Base-by-base conservation (phyloP, 1,140 invertebrate genomes). In the Drosophila repletoides region DNA sequence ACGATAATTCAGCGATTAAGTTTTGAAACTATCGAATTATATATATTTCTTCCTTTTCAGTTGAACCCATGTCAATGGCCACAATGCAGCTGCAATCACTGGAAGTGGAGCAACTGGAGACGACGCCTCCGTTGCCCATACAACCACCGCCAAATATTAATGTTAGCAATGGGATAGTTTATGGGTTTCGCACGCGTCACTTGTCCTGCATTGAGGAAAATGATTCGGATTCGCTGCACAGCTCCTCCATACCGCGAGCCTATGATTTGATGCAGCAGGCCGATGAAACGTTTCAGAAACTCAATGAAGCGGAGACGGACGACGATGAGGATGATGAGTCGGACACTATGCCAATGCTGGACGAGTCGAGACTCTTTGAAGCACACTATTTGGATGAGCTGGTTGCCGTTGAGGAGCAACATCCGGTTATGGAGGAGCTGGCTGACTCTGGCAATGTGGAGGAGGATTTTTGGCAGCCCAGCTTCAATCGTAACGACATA, bases 181-280 rank as follows among this genome's bases (percentile, higher is more conserved):
- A 89, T 53, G 88, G 88, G 4, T 89, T 90, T 59, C 87, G 89
- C 14, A 90, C 89, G 4, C 75, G 89, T 0, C 89, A 90, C 53
- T 48, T 90, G 41, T 90, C 89, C 41, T 90, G 89, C 72, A 90
- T 90, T 46, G 87, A 90, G 45, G 89, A 90, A 48, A 90, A 90
- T 9, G 89, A 90, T 58, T 88, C 89, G 17, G 89, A 90, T 34
- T 90, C 89, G 1, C 45, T 88, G 41, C 84, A 89, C 40, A 80
- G 89, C 3, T 76, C 79, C 0, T 89, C 88, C 6, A 64, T 89
- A 36, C 83, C 88, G 14, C 74, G 75, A 17, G 69, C 87, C 28
- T 86, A 72, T 33, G 89, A 90, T 41, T 60, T 90, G 33, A 88
- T 90, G 61, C 75, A 90, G 58, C 74, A 89, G 53, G 88, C 84